Percentiles rank a stretch among this genome's conserved stretches.
Conservation (phyloP, 2,888 invertebrate species). For the Drosophila robusta region DNA sequence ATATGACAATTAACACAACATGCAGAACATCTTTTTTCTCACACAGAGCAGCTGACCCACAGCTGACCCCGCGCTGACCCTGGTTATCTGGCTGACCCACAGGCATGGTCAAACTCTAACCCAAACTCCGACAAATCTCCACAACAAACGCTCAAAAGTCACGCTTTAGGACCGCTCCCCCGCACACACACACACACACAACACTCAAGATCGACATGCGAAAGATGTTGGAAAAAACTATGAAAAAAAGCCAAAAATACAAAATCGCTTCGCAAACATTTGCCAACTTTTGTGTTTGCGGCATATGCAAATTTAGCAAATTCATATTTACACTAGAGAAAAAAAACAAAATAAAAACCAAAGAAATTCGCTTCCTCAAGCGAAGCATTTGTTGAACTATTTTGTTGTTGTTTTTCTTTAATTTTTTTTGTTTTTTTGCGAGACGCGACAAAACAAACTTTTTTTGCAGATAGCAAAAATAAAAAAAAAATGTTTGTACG, state of each 20-base stretch:
- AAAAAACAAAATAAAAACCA: constrained; percentile 15
- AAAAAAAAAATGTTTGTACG: constrained; percentile 22
- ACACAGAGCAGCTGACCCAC: constrained; percentile 20
- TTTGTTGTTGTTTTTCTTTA: constrained; percentile 1
- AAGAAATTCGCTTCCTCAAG: constrained; percentile 34
- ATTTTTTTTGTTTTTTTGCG: constrained; percentile 11
- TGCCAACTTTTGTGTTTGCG: constrained; percentile 33
- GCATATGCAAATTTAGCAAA: constrained; percentile 53
- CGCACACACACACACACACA: constrained; percentile 18
- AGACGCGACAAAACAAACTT: constrained; percentile 56
- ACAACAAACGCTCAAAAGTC: constrained; percentile 38
- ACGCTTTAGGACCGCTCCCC: constrained; percentile 50
- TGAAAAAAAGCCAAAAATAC: constrained; percentile 31
- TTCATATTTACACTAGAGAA: constrained; percentile 47
- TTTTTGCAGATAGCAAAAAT: constrained; percentile 21
- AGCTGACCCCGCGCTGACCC: constrained; percentile 34
- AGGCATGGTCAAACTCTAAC: constrained; percentile 16
- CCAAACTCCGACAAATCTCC: constrained; percentile 14
- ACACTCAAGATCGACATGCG: constrained; percentile 42
- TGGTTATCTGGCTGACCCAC: constrained; percentile 35
- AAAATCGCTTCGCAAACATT: constrained; percentile 61
- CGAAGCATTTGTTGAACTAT: constrained; percentile 16
- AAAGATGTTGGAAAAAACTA: constrained; percentile 11
- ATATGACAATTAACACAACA: constrained; percentile 1
- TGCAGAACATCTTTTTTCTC: constrained; percentile 9